Conservation (phyloP, 2,797 vertebrate species). For the Rhynchonycteris naso region DNA sequence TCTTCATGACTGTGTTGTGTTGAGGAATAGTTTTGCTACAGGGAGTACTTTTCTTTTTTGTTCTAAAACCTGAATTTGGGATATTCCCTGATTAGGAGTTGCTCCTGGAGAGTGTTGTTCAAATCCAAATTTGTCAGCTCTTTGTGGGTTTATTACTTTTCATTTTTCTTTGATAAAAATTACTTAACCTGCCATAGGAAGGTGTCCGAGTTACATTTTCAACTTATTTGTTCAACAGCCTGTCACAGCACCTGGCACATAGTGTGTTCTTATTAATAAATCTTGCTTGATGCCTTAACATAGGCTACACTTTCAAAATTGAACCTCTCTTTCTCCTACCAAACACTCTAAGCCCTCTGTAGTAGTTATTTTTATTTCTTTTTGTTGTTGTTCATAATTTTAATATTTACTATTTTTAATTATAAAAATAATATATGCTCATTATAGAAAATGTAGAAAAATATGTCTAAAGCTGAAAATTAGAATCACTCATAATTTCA, state of each 20-base stretch:
- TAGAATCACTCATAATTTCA: neutral
- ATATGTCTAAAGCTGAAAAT: conserved; percentile 36
- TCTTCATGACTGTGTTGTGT: neutral
- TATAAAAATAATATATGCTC: conserved; percentile 24
- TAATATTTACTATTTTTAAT: conserved; percentile 46
- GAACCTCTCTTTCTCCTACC: neutral
- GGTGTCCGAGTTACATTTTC: neutral
- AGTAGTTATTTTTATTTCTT: neutral
- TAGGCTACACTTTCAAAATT: neutral
- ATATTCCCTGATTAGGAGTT: neutral
- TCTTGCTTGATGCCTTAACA: neutral
- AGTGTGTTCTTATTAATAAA: neutral
- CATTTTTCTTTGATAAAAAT: conserved; percentile 59
- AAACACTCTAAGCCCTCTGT: neutral
- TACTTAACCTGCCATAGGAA: conserved; percentile 18
- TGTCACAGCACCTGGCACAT: neutral
- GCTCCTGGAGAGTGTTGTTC: neutral
- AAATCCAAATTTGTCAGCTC: conserved; percentile 30
- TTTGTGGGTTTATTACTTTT: conserved; percentile 21
- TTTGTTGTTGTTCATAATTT: conserved; percentile 4
- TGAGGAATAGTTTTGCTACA: neutral
- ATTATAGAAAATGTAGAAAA: conserved; percentile 57
- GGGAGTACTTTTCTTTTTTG: neutral
- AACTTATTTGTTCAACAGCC: neutral
- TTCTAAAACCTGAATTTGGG: neutral